Evolutionary conservation across 2,113 vertebrate species (phyloP).

Genomic region (Perognathus longimembris): DNA sequence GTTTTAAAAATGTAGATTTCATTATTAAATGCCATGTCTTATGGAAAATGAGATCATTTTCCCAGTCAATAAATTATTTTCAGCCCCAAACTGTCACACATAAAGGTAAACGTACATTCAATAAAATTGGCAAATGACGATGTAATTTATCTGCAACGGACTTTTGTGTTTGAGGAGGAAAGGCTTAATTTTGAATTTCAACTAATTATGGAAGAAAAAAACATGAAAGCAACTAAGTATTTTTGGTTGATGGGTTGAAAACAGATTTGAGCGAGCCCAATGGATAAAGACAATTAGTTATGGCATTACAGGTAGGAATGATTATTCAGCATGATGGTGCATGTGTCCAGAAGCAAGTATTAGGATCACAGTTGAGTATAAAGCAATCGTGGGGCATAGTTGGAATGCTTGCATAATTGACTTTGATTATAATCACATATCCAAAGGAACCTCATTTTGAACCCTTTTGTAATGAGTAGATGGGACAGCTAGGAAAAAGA

Average conservation of each 20-base stretch:
- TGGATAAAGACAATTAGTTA: constrained; percentile 75
- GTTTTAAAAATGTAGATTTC: constrained; percentile 34
- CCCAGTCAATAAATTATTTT: constrained; percentile 63
- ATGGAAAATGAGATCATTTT: constrained; percentile 59
- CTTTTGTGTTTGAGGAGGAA: constrained; percentile 32
- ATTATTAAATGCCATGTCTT: constrained; percentile 56
- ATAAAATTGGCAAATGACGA: constrained; percentile 60
- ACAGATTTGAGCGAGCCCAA: constrained; percentile 62
- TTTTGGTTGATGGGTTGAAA: constrained; percentile 79
- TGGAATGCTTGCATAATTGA: constrained; percentile 18
- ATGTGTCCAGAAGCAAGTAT: constrained; percentile 60
- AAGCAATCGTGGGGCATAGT: neutral
- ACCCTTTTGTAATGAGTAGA: neutral
- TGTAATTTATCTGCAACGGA: neutral
- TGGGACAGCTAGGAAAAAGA: constrained; percentile 10
- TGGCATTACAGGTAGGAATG: constrained; percentile 66
- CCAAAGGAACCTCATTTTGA: constrained; percentile 1
- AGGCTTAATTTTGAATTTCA: constrained; percentile 29
- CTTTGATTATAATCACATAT: constrained; percentile 46
- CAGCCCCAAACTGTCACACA: constrained; percentile 49
- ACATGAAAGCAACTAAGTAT: constrained; percentile 67
- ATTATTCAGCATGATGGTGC: constrained; percentile 68
- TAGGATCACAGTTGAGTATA: constrained; percentile 60
- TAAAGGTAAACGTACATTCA: constrained; percentile 58
- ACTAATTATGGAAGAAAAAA: constrained; percentile 38